Percentiles rank a stretch among this genome's conserved stretches.
These are phyloP conservation scores for Salarias fasciatus DNA, from an alignment of 2,797 vertebrate species.

Conservation along the genomic window DNA sequence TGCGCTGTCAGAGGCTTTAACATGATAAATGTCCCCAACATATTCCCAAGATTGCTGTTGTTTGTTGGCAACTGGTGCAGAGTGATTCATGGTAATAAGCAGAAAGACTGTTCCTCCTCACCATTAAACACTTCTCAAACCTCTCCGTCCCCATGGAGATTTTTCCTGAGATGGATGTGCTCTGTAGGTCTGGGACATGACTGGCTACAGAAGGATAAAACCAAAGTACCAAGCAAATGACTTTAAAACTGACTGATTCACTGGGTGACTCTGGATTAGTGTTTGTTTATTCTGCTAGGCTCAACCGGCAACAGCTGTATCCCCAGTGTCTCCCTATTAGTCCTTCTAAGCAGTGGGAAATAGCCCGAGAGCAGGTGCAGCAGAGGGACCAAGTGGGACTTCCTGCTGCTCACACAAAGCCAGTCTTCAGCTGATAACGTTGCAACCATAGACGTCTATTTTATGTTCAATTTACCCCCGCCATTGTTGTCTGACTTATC, in stretches of 20 bases:
- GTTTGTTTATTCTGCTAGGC: constrained; percentile 66
- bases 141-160: constrained; percentile 20
- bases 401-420: constrained; percentile 66
- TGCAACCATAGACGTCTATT: constrained; percentile 51
- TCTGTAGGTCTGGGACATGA: constrained; percentile 31
- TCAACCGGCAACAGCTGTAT: constrained; percentile 61
- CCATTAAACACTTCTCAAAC: constrained; percentile 54
- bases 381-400: constrained; percentile 52
- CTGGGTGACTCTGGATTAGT: constrained; percentile 26
- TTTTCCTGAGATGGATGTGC: constrained; percentile 33
- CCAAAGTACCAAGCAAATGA: constrained; percentile 13
- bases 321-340: constrained; percentile 64
- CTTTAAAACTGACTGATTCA: constrained; percentile 25
- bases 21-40: constrained; percentile 71
- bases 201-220: constrained; percentile 23
- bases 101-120: constrained; percentile 53
- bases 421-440: constrained; percentile 55
- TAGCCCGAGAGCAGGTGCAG: constrained; percentile 68
- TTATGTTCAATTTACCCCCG: constrained; percentile 57
- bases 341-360: constrained; percentile 56
- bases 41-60: constrained; percentile 76
- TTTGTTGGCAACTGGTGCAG: constrained; percentile 73
- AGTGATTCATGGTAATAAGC: constrained; percentile 75
- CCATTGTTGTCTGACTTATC: constrained; percentile 70
- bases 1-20: constrained; percentile 67